Evolutionary conservation across 2,888 invertebrate genomes (phyloP), one percentile per base, ranked within the genome.

Genomic region (Trachelus troglodyta): DNA sequence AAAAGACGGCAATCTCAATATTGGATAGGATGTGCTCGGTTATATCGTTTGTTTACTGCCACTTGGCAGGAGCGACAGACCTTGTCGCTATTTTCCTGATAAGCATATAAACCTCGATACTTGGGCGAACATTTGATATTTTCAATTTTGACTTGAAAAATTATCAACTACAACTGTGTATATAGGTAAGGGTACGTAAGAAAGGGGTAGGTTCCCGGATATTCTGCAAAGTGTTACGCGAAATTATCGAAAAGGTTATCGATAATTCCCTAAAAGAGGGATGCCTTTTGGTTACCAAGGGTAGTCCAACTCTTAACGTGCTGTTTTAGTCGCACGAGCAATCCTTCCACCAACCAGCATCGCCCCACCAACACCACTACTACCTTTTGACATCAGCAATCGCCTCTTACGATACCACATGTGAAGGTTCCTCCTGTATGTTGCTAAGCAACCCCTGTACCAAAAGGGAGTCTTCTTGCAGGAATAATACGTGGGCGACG

Each of bases 1-100:
- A 87, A 84, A 89, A 88, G 87, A 90, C 91, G 87, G 90, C 91
- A 91, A 91, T 91, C 91, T 90, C 90, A 90, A 91, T 91, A 91
- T 91, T 91, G 91, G 90, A 90, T 90, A 89, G 87, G 76, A 83
- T 81, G 84, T 83, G 56, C 56, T 56, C 80, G 85, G 85, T 85
- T 89, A 89, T 89, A 91, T 89, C 87, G 89, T 87, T 90, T 91
- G 90, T 90, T 90, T 90, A 91, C 90, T 88, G 88, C 85, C 88
- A 86, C 86, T 77, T 81, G 34, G 56, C 23, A 56, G 23, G 23
- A 56, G 56, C 56, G 56, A 56, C 56, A 56, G 56, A 56, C 56
- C 56, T 23, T 9, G 56, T 56, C 74, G 75, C 76, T 69, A 69
- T 79, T 84, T 80, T 79, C 82, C 15, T 34, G 69, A 69, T 31